Evolutionary conservation across 2,113 vertebrate genomes (phyloP).

Genomic region (Malurus melanocephalus): DNA sequence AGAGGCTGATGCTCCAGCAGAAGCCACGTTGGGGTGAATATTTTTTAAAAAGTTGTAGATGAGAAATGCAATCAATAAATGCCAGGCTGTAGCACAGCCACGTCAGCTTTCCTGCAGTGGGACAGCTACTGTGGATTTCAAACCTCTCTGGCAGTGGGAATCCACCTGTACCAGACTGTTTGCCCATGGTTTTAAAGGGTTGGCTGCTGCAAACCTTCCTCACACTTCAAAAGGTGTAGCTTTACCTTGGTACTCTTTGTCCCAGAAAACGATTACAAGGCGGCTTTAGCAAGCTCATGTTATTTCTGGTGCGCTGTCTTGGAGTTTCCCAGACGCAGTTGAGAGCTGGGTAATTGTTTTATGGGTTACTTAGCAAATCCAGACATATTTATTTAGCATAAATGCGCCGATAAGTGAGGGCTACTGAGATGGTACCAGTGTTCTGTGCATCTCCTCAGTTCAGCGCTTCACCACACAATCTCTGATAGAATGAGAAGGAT

Average conservation of each 20-base stretch:
- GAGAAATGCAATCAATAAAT: not conserved
- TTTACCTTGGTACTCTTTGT: slow-evolving; percentile 21
- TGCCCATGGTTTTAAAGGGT: not conserved
- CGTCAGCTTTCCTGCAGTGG: not conserved
- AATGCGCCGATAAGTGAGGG: not conserved
- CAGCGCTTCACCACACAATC: not conserved
- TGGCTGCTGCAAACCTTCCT: not conserved
- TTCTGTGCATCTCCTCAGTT: not conserved
- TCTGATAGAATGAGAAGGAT: not conserved
- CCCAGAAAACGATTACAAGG: not conserved
- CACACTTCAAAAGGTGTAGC: not conserved
- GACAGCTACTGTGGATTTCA: not conserved
- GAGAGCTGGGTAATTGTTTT: slow-evolving; percentile 40
- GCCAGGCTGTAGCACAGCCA: not conserved
- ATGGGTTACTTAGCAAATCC: slow-evolving; percentile 47
- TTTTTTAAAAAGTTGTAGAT: not conserved
- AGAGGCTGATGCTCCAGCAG: not conserved
- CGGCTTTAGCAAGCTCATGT: not conserved
- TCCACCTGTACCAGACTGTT: not conserved
- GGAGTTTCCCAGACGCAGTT: not conserved
- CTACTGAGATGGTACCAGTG: not conserved
- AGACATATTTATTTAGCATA: slow-evolving; percentile 45
- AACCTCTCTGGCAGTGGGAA: not conserved
- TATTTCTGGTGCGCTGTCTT: not conserved
- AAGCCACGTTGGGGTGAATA: not conserved